Evolutionary conservation across 2,888 invertebrate genomes (phyloP), one percentile per base, ranked within the genome.

Genomic region (Caenorhabditis sp.): DNA sequence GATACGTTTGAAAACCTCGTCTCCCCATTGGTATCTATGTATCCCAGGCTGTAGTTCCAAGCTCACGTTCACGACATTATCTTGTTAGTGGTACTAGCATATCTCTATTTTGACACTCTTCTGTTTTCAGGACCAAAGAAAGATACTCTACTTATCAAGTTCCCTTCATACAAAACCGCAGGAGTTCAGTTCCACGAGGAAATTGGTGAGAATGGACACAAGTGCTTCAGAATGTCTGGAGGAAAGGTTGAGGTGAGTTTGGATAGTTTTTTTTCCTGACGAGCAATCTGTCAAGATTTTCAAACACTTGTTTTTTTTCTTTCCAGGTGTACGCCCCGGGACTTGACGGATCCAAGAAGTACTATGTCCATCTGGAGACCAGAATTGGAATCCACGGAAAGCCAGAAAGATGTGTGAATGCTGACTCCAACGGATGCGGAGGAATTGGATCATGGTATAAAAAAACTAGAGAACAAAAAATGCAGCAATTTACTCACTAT

Each of bases 341-440:
- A 61, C 86, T 91, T 47, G 82, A 85, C 56, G 90, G 91, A 1
- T 82, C 83, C n/a, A 91, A 91, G 81, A 88, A 87, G 64, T 91
- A 91, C 83, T 91, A 90, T 77, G 91, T 91, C 8, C 91, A 91
- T 63, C 77, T 91, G 69, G 91, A 91, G 84, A 91, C 91, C 8
- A 87, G 91, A 74, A 91, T 91, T 47, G 91, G 91, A 54, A 91
- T 91, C 54, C 90, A 91, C 76, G 91, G 91, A 66, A 91, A 91
- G 80, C 91, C 91, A 31, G 91, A 91, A 64, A 79, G 91, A 80
- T 91, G 91, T 58, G 91, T 91, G 16, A 91, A 91, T 74, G 90
- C 91, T 22, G 91, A 91, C 63, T 75, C 89, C 19, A 89, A 91
- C 28, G 91, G 91, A 31, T 91, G 91, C 59, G 91, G 91, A 51